Percentiles rank a stretch among this genome's conserved stretches.
These are phyloP conservation scores for Tauraco hartlaubi DNA, from an alignment of 2,797 vertebrate species.

Conservation along the genomic window DNA sequence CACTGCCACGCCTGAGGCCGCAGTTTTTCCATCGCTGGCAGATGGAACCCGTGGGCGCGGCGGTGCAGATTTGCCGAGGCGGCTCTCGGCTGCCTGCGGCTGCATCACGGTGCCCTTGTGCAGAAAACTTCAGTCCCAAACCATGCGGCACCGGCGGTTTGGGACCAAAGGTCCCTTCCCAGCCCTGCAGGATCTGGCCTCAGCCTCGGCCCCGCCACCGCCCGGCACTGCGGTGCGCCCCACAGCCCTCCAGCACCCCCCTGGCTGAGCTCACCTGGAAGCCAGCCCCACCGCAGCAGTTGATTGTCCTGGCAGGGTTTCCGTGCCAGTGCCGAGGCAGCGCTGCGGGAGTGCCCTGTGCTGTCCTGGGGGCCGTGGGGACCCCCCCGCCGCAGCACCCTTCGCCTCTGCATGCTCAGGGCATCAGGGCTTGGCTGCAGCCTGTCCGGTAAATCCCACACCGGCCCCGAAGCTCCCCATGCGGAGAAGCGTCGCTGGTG, in stretches of 20 bases:
- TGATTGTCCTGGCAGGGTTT: not conserved
- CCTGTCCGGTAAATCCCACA: fast-evolving
- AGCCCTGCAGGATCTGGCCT: not conserved
- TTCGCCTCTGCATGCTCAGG: not conserved
- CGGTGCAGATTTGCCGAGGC: not conserved
- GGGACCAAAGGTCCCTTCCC: not conserved
- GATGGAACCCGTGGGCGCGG: fast-evolving
- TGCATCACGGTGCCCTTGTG: not conserved
- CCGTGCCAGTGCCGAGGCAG: not conserved
- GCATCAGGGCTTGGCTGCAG: not conserved
- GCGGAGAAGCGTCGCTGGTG: fast-evolving
- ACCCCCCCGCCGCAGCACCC: too few species aligned
- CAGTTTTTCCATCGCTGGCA: fast-evolving
- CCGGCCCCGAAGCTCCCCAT: fast-evolving
- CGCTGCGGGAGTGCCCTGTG: not conserved
- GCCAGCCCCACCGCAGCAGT: fast-evolving
- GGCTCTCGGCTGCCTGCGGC: not conserved
- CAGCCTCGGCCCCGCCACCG: not conserved
- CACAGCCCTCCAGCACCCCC: not conserved
- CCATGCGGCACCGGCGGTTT: fast-evolving
- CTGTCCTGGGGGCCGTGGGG: not conserved
- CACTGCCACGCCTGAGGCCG: fast-evolving
- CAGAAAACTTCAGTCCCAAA: not conserved
- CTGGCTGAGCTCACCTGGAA: not conserved
- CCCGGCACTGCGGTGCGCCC: fast-evolving